Conservation (phyloP, 2,888 invertebrate species). For the Dioctria rufipes region DNA sequence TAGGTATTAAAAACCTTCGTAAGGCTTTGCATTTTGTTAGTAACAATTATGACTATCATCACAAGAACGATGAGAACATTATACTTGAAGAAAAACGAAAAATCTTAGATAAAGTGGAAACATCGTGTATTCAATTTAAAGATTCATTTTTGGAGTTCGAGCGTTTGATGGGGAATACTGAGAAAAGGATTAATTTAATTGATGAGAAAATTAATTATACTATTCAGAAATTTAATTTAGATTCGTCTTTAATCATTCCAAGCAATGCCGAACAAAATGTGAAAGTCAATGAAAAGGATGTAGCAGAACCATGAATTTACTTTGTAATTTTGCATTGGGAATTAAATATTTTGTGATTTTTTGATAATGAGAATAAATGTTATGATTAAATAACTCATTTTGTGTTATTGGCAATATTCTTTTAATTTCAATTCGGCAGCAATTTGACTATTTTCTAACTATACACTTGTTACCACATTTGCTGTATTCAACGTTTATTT, state of each 20-base stretch:
- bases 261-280: too few species aligned
- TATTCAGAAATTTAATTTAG: slow-evolving; percentile 24
- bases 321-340: too few species aligned
- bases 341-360: too few species aligned
- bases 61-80: slow-evolving; percentile 41
- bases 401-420: too few species aligned
- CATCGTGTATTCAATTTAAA: slow-evolving; percentile 24
- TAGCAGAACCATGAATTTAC: too few species aligned
- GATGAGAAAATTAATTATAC: slow-evolving; percentile 42
- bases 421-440: too few species aligned
- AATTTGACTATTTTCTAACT: too few species aligned
- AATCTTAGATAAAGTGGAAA: slow-evolving; percentile 20
- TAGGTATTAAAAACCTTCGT: slow-evolving; percentile 36
- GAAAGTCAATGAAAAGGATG: too few species aligned
- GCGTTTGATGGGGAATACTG: slow-evolving; percentile 7
- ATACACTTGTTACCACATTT: too few species aligned
- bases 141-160: not conserved
- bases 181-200: slow-evolving; percentile 2
- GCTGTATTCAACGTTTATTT: too few species aligned
- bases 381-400: too few species aligned
- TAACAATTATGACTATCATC: slow-evolving; percentile 56
- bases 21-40: slow-evolving; percentile 47
- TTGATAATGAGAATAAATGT: too few species aligned
- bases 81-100: slow-evolving; percentile 36
- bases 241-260: not conserved